These are phyloP conservation scores for Pyralis farinalis DNA, from an alignment of 2,888 invertebrate genomes.

Conservation along the genomic window DNA sequence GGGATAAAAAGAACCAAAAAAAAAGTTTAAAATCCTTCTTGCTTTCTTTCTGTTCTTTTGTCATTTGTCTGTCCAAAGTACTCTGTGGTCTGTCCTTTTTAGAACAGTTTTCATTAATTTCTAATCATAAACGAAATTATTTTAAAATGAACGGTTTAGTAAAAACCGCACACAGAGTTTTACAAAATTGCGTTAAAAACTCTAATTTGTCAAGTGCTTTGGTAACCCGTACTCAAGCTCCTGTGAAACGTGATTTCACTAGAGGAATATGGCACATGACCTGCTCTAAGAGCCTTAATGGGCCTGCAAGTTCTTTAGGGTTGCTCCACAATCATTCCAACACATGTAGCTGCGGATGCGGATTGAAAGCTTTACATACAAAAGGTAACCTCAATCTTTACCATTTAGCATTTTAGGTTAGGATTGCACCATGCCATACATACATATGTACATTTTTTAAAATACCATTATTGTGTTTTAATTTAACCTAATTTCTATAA, in stretches of 20 bases:
- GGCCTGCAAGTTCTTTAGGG: conserved; percentile 42
- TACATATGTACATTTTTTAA: not conserved
- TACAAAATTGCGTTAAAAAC: conserved; percentile 61
- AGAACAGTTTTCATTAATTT: not conserved
- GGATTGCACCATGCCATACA: conserved; percentile 54
- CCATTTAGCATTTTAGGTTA: conserved; percentile 51
- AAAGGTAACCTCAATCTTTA: conserved; percentile 79
- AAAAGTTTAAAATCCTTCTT: too few species aligned
- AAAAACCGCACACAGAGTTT: conserved; percentile 79
- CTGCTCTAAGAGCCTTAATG: conserved; percentile 61
- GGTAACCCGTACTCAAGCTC: conserved; percentile 56
- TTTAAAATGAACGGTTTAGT: conserved; percentile 86
- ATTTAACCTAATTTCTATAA: not conserved
- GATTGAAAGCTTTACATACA: conserved; percentile 82
- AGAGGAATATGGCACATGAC: conserved; percentile 89
- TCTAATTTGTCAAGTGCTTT: conserved; percentile 53
- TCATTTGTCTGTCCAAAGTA: too few species aligned
- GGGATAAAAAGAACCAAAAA: too few species aligned
- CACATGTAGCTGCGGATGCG: conserved; percentile 86
- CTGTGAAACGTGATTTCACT: conserved; percentile 83
- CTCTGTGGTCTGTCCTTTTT: too few species aligned
- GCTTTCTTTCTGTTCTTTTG: not conserved
- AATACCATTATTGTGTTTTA: not conserved
- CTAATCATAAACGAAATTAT: not conserved
- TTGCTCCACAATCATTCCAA: conserved; percentile 80